Conservation (phyloP, 2,888 invertebrate genomes). For the Agrochola lychnidis region DNA sequence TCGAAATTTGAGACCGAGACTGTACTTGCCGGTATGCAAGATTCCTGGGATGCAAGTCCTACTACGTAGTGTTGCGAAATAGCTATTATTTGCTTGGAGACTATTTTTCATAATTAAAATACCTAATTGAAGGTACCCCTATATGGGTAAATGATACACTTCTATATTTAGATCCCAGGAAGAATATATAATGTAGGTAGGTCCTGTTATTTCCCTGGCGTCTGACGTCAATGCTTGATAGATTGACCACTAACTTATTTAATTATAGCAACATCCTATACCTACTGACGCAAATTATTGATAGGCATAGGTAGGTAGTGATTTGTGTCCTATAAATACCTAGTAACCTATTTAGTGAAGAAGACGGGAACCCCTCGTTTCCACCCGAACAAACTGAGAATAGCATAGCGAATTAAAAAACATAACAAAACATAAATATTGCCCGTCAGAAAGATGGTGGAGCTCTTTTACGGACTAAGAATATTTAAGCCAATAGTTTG, state of each 20-base stretch:
- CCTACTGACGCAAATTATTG: neutral
- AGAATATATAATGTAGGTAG: neutral
- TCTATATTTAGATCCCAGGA: constrained; percentile 11
- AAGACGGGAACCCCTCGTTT: neutral
- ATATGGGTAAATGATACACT: neutral
- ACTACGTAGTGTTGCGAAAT: neutral
- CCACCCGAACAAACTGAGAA: neutral
- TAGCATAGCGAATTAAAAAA: neutral
- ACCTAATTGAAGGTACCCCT: neutral
- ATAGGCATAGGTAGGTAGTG: neutral
- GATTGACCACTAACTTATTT: neutral
- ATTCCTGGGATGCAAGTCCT: too few relatives aligned
- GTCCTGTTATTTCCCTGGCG: neutral
- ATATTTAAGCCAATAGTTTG: neutral
- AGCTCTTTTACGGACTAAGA: neutral
- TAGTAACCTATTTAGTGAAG: neutral
- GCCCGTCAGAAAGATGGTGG: neutral
- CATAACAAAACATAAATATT: neutral
- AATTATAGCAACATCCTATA: constrained; percentile 9
- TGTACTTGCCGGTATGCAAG: too few relatives aligned
- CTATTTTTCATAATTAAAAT: neutral
- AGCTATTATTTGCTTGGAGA: neutral
- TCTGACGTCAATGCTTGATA: constrained; percentile 19
- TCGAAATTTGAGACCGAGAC: too few relatives aligned
- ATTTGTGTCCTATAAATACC: neutral